Percentiles rank a stretch among this genome's conserved stretches.
These are phyloP conservation scores for Garrulus glandarius DNA, from an alignment of 2,797 vertebrate genomes.

Conservation along the genomic window DNA sequence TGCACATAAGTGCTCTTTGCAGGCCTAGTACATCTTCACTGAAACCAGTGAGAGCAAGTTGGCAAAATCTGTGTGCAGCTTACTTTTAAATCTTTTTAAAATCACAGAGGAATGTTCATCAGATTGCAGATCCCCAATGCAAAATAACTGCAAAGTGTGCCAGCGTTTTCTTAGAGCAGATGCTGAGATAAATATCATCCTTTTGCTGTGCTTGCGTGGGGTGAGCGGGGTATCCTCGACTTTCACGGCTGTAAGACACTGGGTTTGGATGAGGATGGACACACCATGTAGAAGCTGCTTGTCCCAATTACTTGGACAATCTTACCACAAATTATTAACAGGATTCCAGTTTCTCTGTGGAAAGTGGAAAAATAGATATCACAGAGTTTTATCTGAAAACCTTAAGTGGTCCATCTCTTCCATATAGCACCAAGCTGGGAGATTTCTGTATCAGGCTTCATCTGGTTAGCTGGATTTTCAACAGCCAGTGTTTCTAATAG, in stretches of 20 bases:
- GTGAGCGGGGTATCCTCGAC: not conserved
- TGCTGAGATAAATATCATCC: not conserved
- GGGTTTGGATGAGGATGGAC: not conserved
- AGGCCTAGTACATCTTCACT: constrained; percentile 16
- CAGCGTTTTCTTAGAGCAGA: not conserved
- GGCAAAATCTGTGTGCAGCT: not conserved
- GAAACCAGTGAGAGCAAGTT: not conserved
- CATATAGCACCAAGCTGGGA: not conserved
- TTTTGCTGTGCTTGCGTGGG: not conserved
- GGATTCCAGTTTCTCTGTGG: not conserved
- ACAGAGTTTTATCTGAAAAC: not conserved
- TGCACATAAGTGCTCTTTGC: constrained; percentile 46
- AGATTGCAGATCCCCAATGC: not conserved
- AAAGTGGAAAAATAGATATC: not conserved
- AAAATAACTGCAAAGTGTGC: not conserved
- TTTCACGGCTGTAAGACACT: not conserved
- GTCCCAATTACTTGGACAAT: not conserved
- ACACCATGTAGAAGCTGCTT: not conserved
- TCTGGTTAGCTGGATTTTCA: not conserved
- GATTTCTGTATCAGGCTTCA: not conserved
- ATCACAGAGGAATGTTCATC: constrained; percentile 1
- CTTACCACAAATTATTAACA: not conserved
- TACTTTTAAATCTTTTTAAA: constrained; percentile 33
- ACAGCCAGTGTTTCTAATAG: not conserved
- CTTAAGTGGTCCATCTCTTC: not conserved